Percentiles rank a stretch among this genome's conserved stretches.
These are phyloP conservation scores for Heliconius ismenius DNA, from an alignment of 2,888 invertebrate genomes.

Conservation along the genomic window DNA sequence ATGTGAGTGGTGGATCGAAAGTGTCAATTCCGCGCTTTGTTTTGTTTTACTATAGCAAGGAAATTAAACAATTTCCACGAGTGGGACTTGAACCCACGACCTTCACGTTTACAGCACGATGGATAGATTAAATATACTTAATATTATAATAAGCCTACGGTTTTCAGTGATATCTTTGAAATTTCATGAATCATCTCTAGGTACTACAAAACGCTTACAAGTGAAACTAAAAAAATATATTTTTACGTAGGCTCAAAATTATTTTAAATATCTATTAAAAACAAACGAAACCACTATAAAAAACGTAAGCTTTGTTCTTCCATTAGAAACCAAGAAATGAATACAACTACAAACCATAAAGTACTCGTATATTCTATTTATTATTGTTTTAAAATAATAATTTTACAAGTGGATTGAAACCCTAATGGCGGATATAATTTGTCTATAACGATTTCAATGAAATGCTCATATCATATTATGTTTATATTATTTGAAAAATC, in stretches of 20 bases:
- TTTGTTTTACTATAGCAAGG: too few species aligned
- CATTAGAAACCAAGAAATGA: constrained; percentile 44
- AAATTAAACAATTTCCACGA: too few species aligned
- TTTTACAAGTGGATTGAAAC: constrained; percentile 50
- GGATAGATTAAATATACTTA: neutral
- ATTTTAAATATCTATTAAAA: constrained; percentile 11
- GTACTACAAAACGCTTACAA: too few species aligned
- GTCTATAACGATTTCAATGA: constrained; percentile 42
- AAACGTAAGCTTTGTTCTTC: constrained; percentile 45
- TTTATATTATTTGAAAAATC: constrained; percentile 6
- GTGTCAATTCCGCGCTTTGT: too few species aligned
- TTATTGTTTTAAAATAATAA: constrained; percentile 45
- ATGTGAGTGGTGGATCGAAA: too few species aligned
- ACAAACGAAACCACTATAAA: neutral
- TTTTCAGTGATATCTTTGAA: neutral
- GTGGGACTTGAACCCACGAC: too few species aligned
- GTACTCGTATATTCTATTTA: constrained; percentile 39
- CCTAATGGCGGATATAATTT: constrained; percentile 48
- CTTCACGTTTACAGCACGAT: too few species aligned
- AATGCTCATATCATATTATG: constrained; percentile 26
- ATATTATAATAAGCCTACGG: neutral
- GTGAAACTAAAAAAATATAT: neutral
- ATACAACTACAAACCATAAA: constrained; percentile 44
- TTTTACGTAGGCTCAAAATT: neutral
- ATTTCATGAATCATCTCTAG: neutral